Evolutionary conservation across 2,113 vertebrate species (phyloP).

Genomic region (Cyprinodon brontotheroides): DNA sequence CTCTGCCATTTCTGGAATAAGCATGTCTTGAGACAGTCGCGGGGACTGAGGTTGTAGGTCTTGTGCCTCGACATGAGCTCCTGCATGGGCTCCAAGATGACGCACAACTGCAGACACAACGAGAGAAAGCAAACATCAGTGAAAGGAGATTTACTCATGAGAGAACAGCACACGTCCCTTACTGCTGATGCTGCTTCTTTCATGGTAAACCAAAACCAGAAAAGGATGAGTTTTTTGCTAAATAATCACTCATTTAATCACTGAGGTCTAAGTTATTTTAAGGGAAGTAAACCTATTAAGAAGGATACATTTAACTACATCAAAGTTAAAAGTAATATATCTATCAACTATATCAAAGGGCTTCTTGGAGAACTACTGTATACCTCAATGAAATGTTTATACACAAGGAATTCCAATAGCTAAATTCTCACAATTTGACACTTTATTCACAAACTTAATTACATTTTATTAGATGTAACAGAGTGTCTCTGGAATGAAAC

Average conservation of each 20-base stretch:
- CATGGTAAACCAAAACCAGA: conserved; percentile 39
- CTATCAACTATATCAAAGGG: not conserved
- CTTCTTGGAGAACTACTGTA: not conserved
- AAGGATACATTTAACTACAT: too few species aligned
- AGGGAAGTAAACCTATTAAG: too few species aligned
- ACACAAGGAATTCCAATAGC: not conserved
- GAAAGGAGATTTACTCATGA: conserved; percentile 18
- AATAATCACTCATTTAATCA: conserved; percentile 26
- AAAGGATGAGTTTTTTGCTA: conserved; percentile 37
- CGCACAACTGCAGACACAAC: conserved; percentile 89
- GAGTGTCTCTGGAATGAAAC: too few species aligned
- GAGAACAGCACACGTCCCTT: conserved; percentile 1
- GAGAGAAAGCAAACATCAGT: conserved; percentile 9
- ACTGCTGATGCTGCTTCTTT: conserved; percentile 1
- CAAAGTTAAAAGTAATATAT: not conserved
- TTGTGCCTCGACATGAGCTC: conserved; percentile 99
- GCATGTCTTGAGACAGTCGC: conserved; percentile 99
- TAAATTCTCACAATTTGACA: not conserved
- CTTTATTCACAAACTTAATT: not conserved
- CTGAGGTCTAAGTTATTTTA: not conserved
- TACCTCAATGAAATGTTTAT: too few species aligned
- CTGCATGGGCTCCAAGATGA: conserved; percentile 99
- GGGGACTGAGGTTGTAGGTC: conserved; percentile 98
- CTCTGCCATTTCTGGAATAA: conserved; percentile 99
- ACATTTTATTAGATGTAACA: not conserved